These are phyloP conservation scores for Habrosyne pyritoides DNA, from an alignment of 2,888 invertebrate genomes.

Conservation along the genomic window DNA sequence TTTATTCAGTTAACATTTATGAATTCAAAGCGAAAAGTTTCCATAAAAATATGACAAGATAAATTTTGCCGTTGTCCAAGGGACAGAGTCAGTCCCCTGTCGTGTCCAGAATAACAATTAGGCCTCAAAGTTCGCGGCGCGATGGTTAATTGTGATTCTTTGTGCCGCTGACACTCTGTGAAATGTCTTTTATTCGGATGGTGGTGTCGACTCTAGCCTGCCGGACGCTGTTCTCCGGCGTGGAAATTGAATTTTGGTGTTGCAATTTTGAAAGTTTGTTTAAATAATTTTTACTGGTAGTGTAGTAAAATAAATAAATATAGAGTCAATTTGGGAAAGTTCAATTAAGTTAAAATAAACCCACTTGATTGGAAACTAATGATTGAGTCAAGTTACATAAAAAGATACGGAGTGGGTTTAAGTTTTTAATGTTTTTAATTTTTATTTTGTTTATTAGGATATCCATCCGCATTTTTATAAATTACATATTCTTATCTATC, in stretches of 20 bases:
- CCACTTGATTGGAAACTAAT: no score
- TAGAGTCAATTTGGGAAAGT: no score
- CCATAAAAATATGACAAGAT: slow-evolving; percentile 1
- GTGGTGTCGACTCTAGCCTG: slow-evolving; percentile 10
- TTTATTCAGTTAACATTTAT: background rate
- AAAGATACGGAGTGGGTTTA: no score
- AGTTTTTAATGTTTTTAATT: no score
- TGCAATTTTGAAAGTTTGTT: background rate
- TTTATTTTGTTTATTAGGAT: no score
- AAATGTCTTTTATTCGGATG: slow-evolving; percentile 10
- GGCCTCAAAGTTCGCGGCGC: background rate
- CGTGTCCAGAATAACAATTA: slow-evolving; percentile 10
- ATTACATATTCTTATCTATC: no score
- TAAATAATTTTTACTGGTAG: no score
- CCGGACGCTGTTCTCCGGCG: background rate
- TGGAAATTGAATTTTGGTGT: background rate
- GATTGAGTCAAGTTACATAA: no score
- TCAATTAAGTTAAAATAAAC: no score
- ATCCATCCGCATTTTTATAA: no score
- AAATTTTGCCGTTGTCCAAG: slow-evolving; percentile 1
- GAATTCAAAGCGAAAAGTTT: background rate
- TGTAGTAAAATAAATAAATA: no score
- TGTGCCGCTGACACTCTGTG: slow-evolving; percentile 20
- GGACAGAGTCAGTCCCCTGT: slow-evolving; percentile 3
- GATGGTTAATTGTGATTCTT: slow-evolving; percentile 23